Evolutionary conservation across 53 echinoderm and acorn worm species (phyloP), one percentile per base, ranked within the genome.

Genomic region (Arbacia lixula): DNA sequence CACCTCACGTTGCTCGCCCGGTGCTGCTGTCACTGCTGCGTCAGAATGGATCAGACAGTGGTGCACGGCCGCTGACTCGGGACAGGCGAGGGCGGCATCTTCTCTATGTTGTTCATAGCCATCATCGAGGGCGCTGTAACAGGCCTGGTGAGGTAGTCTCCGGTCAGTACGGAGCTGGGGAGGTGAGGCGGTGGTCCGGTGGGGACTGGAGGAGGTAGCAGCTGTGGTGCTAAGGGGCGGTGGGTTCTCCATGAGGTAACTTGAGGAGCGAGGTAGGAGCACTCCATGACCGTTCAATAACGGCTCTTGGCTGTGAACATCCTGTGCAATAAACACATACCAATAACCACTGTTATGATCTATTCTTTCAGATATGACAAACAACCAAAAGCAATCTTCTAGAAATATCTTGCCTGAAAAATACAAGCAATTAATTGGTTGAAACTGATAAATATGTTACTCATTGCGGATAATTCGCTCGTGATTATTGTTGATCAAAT

Each of bases 121-220:
- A n/a, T n/a, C n/a, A n/a, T n/a, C 49, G 49, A 5, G 16, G 10
- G 57, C 22, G 40, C 39, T 27, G 55, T 33, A 54, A 40, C 37
- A 37, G 36, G 36, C 62, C 35, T 36, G 82, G 41, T 63, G 82
- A 81, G 79, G 82, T 81, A 81, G 82, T 63, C 33, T 63, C 19
- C 63, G 63, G 17, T 81, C 82, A 62, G 56, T 56, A 77, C 24
- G 38, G 28, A 27, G 75, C 33, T 77, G 77, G 1, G n/a, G 30
- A 4, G 27, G 39, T 61, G 77, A 56, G 77, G 64, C 19, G 33
- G 64, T 63, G 50, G 30, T 40, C 19, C 5, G 4, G 64, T 6
- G 26, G 29, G 64, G 36, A 20, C 22, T 46, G 12, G 4, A 22
- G 43, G 64, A 43, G 50, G 63, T 41, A n/a, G 62, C 28, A 3